phyloP scores from a whole-genome alignment of 2,888 invertebrate species.

The Apodemia zela region DNA sequence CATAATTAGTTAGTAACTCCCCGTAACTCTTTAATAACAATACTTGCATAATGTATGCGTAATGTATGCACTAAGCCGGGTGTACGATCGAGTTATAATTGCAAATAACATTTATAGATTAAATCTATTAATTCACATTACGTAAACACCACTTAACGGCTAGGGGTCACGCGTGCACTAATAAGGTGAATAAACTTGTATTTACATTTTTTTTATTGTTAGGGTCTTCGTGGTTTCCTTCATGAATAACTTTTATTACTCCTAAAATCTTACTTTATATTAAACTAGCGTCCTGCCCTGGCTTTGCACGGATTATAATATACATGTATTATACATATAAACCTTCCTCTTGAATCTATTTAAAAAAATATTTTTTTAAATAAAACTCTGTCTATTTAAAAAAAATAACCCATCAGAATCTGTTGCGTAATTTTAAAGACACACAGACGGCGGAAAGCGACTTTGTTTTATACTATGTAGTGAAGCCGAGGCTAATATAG shows the following conservation, averaged over 20 bases:
- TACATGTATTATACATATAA: too few species aligned
- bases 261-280: not conserved
- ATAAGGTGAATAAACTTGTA: slow-evolving; percentile 7
- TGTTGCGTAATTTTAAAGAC: too few species aligned
- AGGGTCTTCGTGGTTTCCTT: not conserved
- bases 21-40: not conserved
- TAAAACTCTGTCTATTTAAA: too few species aligned
- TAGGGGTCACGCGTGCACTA: slow-evolving; percentile 9
- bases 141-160: not conserved
- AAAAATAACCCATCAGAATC: too few species aligned
- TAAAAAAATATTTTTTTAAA: too few species aligned
- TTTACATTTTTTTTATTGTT: not conserved
- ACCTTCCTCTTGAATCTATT: too few species aligned
- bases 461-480: too few species aligned
- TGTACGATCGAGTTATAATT: slow-evolving; percentile 3
- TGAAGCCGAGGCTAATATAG: too few species aligned
- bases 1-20: too few species aligned
- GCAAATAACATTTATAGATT: slow-evolving; percentile 12
- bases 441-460: too few species aligned
- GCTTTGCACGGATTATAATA: too few species aligned
- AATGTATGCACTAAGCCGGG: not conserved
- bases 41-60: slow-evolving; percentile 3
- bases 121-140: not conserved
- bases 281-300: too few species aligned
- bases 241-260: not conserved